phyloP scores from a whole-genome alignment of 2,113 vertebrate species.

The Indicator maculatus region DNA sequence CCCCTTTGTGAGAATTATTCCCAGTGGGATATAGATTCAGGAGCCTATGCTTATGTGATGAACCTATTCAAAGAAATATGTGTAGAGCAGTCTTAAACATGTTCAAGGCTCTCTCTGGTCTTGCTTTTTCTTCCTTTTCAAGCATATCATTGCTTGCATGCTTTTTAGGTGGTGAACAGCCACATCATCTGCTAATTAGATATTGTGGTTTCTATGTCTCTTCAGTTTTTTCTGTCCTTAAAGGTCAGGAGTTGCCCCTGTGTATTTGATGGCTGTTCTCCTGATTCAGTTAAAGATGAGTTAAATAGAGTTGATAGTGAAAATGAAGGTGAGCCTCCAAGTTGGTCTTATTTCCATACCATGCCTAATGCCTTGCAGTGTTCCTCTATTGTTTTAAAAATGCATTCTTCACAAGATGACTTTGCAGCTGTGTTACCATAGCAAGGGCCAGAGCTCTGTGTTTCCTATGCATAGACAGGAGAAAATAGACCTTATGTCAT shows the following conservation, averaged over 20 bases:
- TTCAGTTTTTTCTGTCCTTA: background rate
- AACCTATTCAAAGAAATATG: background rate
- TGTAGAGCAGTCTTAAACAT: background rate
- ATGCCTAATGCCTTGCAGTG: background rate
- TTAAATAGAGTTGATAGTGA: background rate
- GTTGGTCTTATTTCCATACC: background rate
- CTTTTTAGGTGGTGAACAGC: background rate
- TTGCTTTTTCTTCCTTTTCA: background rate
- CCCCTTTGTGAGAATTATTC: background rate
- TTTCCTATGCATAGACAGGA: background rate
- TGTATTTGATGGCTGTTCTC: background rate
- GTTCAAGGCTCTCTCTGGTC: background rate
- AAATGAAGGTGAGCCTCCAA: background rate
- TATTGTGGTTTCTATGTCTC: background rate
- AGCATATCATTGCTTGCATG: fast-evolving
- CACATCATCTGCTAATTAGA: background rate
- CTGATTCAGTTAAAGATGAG: background rate
- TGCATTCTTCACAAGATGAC: background rate
- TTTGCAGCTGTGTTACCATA: background rate
- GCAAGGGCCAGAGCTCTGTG: background rate
- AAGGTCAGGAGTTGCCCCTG: background rate
- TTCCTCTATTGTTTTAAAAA: background rate
- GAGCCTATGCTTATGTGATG: fast-evolving
- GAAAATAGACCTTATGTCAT: background rate
- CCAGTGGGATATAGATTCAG: background rate